Evolutionary conservation across 2,797 vertebrate genomes (phyloP).

Genomic region (Nannoperca australis): DNA sequence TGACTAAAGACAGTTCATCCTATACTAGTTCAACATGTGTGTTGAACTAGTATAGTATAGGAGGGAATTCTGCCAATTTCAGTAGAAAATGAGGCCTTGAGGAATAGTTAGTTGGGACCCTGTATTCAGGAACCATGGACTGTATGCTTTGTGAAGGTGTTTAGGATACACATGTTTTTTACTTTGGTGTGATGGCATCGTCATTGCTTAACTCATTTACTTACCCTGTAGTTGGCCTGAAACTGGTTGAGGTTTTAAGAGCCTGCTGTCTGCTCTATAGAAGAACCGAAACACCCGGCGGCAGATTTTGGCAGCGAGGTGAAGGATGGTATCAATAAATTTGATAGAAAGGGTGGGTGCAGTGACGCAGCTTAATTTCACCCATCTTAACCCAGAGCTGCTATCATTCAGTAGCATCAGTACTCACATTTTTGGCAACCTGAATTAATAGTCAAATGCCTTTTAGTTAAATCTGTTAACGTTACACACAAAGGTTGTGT

Average conservation of each 20-base stretch:
- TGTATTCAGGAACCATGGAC: background rate
- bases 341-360: constrained; percentile 11
- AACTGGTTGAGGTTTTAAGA: constrained; percentile 13
- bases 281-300: background rate
- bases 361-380: constrained; percentile 30
- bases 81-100: background rate
- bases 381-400: constrained; percentile 1
- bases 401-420: constrained; percentile 4
- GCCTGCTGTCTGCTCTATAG: background rate
- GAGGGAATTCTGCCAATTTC: background rate
- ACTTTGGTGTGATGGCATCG: constrained; percentile 10
- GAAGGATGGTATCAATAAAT: constrained; percentile 29
- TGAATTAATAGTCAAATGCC: background rate
- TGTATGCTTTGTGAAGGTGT: background rate
- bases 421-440: background rate
- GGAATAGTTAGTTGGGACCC: background rate
- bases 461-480: background rate
- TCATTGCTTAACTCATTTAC: constrained; percentile 11
- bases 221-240: background rate
- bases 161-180: constrained; percentile 3
- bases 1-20: background rate
- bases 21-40: background rate
- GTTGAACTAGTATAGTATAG: no score
- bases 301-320: constrained; percentile 26
- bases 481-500: background rate